Percentiles rank a stretch among this genome's conserved stretches.
These are phyloP conservation scores for Scrobipalpa atriplicella DNA, from an alignment of 2,888 invertebrate genomes.

Conservation along the genomic window DNA sequence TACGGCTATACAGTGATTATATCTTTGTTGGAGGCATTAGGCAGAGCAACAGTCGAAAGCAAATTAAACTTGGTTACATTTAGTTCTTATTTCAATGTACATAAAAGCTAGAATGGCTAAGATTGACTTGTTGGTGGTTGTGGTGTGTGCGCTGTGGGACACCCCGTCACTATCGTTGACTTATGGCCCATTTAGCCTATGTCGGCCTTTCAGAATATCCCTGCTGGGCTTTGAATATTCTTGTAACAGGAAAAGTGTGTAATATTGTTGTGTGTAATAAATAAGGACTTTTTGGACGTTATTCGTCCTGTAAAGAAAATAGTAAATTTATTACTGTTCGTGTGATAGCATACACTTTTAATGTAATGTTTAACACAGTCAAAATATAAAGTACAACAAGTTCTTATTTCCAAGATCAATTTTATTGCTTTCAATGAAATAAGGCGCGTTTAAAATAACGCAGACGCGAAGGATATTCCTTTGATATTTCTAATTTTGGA, in stretches of 20 bases:
- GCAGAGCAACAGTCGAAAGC: neutral
- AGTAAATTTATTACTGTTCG: too few species aligned
- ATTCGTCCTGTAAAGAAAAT: neutral
- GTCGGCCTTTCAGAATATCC: constrained; percentile 16
- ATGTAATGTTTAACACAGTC: too few species aligned
- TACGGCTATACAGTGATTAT: neutral
- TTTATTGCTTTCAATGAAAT: too few species aligned
- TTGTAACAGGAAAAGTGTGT: constrained; percentile 5
- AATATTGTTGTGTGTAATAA: neutral
- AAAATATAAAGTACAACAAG: too few species aligned
- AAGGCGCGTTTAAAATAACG: too few species aligned
- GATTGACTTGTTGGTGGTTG: neutral
- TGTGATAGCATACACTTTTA: too few species aligned
- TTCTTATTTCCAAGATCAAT: too few species aligned
- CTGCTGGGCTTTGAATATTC: constrained; percentile 17
- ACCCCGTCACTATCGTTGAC: constrained; percentile 21
- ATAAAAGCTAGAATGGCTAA: neutral
- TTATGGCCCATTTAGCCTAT: constrained; percentile 24
- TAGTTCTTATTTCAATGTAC: neutral
- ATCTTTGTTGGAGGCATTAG: neutral
- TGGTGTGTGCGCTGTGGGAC: constrained; percentile 21
- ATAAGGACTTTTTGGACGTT: neutral
- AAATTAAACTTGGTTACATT: neutral
- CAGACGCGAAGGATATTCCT: neutral
- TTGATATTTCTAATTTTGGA: neutral